phyloP scores from a whole-genome alignment of 2,797 vertebrate genomes.

The Pyrocephalus nanus region DNA sequence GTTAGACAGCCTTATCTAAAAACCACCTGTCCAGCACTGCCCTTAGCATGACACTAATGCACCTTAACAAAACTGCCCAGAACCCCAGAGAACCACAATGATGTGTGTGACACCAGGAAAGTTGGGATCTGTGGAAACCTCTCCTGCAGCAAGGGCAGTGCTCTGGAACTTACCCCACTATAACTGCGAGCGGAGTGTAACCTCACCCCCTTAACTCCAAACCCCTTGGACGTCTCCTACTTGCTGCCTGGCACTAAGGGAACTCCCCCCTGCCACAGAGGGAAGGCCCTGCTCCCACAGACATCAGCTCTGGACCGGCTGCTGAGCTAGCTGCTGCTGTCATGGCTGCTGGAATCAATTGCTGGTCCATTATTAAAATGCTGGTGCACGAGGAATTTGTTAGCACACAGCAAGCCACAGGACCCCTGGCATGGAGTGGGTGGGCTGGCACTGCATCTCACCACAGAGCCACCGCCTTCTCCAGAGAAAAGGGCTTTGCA shows the following conservation, averaged over 20 bases:
- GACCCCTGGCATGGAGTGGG: neutral
- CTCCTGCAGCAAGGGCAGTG: neutral
- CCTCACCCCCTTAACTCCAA: neutral
- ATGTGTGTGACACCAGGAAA: neutral
- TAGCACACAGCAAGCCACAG: accelerated
- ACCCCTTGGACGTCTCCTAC: accelerated
- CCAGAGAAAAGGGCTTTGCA: neutral
- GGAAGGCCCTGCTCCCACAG: neutral
- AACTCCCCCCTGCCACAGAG: accelerated
- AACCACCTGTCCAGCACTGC: neutral
- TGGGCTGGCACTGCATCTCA: neutral
- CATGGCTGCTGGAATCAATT: neutral
- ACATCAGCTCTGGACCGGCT: neutral
- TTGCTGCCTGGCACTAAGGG: neutral
- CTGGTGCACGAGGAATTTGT: neutral
- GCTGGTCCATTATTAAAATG: neutral
- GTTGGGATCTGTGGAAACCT: neutral
- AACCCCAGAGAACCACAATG: neutral
- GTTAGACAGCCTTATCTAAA: neutral
- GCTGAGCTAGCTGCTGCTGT: neutral
- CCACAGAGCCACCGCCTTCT: neutral
- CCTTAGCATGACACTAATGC: neutral
- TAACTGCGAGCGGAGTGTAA: neutral
- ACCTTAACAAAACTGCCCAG: neutral
- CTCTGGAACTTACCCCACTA: neutral